Evolutionary conservation across 2,113 vertebrate genomes (phyloP).

Genomic region (Tragulus kanchil): DNA sequence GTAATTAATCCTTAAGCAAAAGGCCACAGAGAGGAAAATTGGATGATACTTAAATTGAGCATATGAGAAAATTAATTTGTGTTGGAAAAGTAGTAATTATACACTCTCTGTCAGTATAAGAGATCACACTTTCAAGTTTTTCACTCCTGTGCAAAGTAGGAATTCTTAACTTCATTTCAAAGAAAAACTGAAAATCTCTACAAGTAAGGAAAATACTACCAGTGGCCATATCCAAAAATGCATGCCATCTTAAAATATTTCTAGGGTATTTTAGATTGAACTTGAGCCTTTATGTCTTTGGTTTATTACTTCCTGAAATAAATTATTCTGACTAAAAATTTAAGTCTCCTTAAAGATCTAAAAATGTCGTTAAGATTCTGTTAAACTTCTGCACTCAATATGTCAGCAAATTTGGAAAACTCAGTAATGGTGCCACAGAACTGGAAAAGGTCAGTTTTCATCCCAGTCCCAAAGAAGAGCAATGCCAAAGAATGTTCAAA

Average conservation of each 20-base stretch:
- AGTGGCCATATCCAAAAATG: not conserved
- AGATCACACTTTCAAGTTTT: slow-evolving; percentile 74
- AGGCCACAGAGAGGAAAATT: slow-evolving; percentile 85
- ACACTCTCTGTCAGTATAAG: slow-evolving; percentile 61
- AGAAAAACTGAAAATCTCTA: not conserved
- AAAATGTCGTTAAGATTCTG: not conserved
- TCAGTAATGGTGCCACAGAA: too few relatives aligned
- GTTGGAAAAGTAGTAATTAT: slow-evolving; percentile 84
- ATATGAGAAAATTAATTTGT: slow-evolving; percentile 85
- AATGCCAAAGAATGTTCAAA: too few relatives aligned
- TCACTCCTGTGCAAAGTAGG: not conserved
- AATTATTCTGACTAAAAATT: not conserved
- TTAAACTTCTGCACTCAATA: too few relatives aligned
- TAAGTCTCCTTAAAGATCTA: not conserved
- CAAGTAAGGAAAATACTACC: not conserved
- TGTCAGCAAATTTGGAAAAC: too few relatives aligned
- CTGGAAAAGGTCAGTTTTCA: too few relatives aligned
- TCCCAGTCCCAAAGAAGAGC: too few relatives aligned
- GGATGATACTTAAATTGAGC: slow-evolving; percentile 84
- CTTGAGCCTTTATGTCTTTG: not conserved
- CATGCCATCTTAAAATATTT: not conserved
- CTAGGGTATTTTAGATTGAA: not conserved
- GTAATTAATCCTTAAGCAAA: slow-evolving; percentile 87
- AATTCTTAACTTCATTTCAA: slow-evolving; percentile 39
- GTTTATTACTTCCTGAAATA: not conserved